phyloP scores from a whole-genome alignment of 1,140 invertebrate species.

The Aleiodes sp. region DNA sequence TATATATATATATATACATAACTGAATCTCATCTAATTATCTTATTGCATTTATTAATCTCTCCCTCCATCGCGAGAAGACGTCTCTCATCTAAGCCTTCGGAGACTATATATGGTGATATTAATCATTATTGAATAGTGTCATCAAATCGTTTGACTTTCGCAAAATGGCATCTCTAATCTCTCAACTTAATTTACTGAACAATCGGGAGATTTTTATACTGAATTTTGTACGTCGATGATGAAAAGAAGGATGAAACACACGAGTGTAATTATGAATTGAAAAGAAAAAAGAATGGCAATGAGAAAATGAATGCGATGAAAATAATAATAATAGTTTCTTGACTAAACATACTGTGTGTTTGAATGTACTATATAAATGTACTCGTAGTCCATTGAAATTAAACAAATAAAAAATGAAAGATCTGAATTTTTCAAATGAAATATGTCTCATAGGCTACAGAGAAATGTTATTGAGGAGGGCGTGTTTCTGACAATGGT shows the following conservation, averaged over 20 bases:
- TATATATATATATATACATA: neutral
- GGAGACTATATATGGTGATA: neutral
- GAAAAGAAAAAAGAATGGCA: too few species aligned
- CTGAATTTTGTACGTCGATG: too few species aligned
- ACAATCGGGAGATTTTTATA: too few species aligned
- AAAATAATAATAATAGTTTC: too few species aligned
- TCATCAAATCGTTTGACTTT: too few species aligned
- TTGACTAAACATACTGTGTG: too few species aligned
- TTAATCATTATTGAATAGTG: neutral
- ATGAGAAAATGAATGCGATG: too few species aligned
- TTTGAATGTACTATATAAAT: too few species aligned
- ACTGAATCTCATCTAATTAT: slow-evolving; percentile 7
- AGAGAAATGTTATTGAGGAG: slow-evolving; percentile 42
- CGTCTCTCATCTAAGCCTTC: neutral
- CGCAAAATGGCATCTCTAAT: too few species aligned
- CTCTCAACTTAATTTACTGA: too few species aligned
- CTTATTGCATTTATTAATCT: neutral
- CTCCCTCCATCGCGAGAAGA: neutral
- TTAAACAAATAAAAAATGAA: neutral
- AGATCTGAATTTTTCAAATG: neutral
- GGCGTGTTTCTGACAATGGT: slow-evolving; percentile 63
- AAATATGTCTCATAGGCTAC: slow-evolving; percentile 24
- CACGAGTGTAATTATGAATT: too few species aligned
- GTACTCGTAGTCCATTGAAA: slow-evolving; percentile 24
- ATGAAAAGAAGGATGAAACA: too few species aligned